Percentiles rank a stretch among this genome's conserved stretches.
Conservation (phyloP, 2,797 vertebrate genomes). For the Sylvia borin region DNA sequence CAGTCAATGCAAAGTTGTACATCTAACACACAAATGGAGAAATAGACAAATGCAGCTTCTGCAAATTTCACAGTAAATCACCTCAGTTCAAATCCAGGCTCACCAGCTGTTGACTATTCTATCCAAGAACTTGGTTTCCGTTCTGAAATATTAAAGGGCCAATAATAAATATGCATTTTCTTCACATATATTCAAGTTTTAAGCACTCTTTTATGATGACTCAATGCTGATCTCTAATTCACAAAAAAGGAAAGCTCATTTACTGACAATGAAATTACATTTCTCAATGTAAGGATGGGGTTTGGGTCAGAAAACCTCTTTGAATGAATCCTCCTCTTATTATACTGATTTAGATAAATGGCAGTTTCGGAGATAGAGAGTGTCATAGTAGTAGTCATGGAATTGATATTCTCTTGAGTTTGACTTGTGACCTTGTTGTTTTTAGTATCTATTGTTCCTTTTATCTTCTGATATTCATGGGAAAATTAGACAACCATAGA, state of each 20-base stretch:
- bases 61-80: background rate
- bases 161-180: background rate
- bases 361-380: background rate
- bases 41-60: background rate
- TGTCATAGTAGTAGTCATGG: background rate
- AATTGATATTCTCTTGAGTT: background rate
- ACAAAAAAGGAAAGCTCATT: accelerated
- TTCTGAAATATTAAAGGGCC: background rate
- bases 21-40: background rate
- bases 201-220: background rate
- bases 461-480: background rate
- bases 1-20: background rate
- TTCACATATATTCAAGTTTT: background rate
- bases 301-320: background rate
- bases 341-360: background rate
- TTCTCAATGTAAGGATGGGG: background rate
- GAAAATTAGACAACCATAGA: background rate
- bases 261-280: background rate
- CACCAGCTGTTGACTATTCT: background rate
- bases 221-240: background rate
- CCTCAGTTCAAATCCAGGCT: background rate
- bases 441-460: background rate
- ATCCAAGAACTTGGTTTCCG: background rate
- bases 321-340: background rate
- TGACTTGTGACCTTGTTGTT: background rate